phyloP scores from a whole-genome alignment of 1,140 invertebrate species.

The Pentalonia nigronervosa region DNA sequence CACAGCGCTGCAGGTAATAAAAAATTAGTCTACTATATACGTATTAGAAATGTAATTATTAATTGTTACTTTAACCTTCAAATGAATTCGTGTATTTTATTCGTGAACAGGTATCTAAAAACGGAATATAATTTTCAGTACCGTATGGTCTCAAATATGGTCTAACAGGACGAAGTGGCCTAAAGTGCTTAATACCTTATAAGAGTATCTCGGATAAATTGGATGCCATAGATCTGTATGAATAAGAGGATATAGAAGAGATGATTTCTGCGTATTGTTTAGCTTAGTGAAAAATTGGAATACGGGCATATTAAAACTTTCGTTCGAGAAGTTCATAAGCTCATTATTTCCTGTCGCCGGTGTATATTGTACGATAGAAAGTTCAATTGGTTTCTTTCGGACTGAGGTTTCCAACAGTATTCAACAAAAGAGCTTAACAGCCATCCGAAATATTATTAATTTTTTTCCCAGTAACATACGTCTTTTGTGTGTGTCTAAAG shows the following conservation, averaged over 20 bases:
- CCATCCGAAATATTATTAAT: constrained; percentile 2
- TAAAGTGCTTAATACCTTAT: background rate
- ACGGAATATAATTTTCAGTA: constrained; percentile 1
- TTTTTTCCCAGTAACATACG: background rate
- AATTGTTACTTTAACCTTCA: background rate
- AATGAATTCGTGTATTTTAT: background rate
- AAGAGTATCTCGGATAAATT: background rate
- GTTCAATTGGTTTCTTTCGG: constrained; percentile 27
- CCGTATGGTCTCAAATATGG: background rate
- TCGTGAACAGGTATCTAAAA: background rate
- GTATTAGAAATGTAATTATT: background rate
- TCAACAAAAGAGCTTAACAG: constrained; percentile 32
- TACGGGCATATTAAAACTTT: constrained; percentile 26
- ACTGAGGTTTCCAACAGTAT: background rate
- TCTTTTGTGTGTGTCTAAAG: background rate
- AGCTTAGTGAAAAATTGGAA: constrained; percentile 44
- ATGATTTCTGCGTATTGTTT: constrained; percentile 39
- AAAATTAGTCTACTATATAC: background rate
- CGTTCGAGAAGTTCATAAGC: constrained; percentile 47
- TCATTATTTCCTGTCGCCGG: constrained; percentile 37
- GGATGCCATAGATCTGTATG: background rate
- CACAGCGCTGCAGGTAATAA: background rate
- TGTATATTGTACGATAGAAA: background rate
- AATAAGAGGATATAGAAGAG: background rate
- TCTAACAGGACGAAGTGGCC: background rate